Conservation (phyloP, 2,113 vertebrate genomes). For the Pachypanchax playfairii region DNA sequence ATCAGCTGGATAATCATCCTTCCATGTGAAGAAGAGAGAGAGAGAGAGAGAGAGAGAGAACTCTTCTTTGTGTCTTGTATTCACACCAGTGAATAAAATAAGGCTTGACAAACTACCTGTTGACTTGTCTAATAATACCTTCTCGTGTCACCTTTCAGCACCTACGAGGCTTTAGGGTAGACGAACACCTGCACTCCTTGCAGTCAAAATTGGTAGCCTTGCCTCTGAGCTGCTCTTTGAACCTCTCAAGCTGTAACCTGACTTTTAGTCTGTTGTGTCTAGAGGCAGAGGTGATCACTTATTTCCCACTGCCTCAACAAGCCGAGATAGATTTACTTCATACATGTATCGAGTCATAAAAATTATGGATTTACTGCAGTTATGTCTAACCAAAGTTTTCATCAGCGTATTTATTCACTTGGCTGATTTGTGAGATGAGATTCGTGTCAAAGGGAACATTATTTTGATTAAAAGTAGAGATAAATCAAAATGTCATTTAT, state of each 20-base stretch:
- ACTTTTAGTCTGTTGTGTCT: conserved; percentile 36
- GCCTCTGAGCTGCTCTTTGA: conserved; percentile 53
- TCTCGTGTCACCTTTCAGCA: conserved; percentile 72
- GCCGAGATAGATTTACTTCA: not conserved
- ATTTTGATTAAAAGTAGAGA: conserved; percentile 41
- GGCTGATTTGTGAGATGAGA: conserved; percentile 39
- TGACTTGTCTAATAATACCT: conserved; percentile 61
- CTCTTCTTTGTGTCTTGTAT: conserved; percentile 30
- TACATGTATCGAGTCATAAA: no score
- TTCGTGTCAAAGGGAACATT: conserved; percentile 26
- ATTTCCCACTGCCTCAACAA: not conserved
- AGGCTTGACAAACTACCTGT: conserved; percentile 60
- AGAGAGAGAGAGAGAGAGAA: no score
- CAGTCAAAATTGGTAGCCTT: conserved; percentile 50
- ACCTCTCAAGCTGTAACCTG: conserved; percentile 37
- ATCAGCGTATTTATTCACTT: conserved; percentile 50
- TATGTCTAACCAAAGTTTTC: conserved; percentile 9
- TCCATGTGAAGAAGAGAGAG: not conserved
- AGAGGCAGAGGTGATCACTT: not conserved
- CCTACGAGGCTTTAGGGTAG: conserved; percentile 50
- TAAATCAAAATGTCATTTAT: conserved; percentile 44
- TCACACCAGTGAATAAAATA: conserved; percentile 30
- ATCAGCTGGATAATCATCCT: conserved; percentile 27
- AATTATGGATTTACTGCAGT: conserved; percentile 9
- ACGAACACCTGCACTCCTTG: conserved; percentile 70